These are phyloP conservation scores for Etia nguti DNA, from an alignment of 2,113 vertebrate species.

Conservation along the genomic window DNA sequence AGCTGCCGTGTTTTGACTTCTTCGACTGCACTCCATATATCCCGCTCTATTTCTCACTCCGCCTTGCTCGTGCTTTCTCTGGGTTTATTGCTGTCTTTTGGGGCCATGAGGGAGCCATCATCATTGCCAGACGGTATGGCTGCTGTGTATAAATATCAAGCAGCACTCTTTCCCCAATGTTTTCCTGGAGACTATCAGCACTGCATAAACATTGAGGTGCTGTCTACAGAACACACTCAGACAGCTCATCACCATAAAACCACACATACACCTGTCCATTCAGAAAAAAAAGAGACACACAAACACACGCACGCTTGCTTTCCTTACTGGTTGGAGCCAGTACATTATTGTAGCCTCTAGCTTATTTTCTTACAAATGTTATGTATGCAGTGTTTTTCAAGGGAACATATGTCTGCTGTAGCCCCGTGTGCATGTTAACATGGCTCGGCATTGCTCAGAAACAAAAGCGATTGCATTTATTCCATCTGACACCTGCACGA, in stretches of 20 bases:
- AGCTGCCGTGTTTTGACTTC: conserved; percentile 24
- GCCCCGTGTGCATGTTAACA: background rate
- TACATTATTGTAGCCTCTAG: background rate
- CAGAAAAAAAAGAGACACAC: background rate
- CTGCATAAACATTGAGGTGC: conserved; percentile 53
- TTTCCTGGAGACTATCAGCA: conserved; percentile 52
- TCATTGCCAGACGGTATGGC: conserved; percentile 44
- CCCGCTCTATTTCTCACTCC: conserved; percentile 12
- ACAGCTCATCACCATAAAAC: conserved; percentile 50
- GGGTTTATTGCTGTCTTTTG: conserved; percentile 56
- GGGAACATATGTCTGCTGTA: background rate
- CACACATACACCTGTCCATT: background rate
- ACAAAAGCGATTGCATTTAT: background rate
- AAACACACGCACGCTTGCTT: background rate
- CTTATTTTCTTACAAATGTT: background rate
- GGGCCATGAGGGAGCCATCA: conserved; percentile 57
- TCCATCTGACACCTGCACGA: background rate
- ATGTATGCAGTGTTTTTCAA: background rate
- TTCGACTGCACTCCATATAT: background rate
- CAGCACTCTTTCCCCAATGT: conserved; percentile 17
- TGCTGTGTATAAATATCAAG: conserved; percentile 67
- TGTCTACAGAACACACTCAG: conserved; percentile 16
- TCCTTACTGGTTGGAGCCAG: background rate
- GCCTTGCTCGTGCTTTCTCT: background rate
- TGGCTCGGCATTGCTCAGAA: background rate